phyloP scores from a whole-genome alignment of 2,113 vertebrate genomes.

The Esox niger region DNA sequence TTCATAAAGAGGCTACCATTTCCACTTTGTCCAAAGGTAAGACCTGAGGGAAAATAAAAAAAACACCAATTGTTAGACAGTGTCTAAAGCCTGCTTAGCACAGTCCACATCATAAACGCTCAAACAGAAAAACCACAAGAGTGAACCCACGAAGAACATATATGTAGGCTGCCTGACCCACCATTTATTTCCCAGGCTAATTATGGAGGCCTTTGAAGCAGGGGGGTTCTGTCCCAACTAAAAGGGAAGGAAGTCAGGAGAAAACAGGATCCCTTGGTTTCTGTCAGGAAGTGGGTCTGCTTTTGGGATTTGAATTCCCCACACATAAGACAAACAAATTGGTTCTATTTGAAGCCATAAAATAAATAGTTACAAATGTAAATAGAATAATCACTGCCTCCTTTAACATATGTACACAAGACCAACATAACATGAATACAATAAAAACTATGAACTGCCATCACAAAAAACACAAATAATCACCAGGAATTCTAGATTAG shows the following conservation, averaged over 20 bases:
- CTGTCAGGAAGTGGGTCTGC: background rate
- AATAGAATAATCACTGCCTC: no score
- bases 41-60: conserved; percentile 10
- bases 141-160: conserved; percentile 25
- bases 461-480: no score
- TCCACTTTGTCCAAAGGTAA: conserved; percentile 25
- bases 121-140: conserved; percentile 6
- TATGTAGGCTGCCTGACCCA: conserved; percentile 32
- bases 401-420: no score
- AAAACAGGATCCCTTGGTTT: conserved; percentile 1
- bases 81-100: background rate
- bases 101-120: background rate
- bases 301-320: background rate
- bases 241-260: conserved; percentile 48
- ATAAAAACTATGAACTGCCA: no score
- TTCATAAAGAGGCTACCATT: no score
- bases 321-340: background rate
- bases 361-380: no score
- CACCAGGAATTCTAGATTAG: no score
- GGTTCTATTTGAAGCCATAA: no score
- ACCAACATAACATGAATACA: no score
- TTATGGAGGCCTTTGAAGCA: conserved; percentile 34
- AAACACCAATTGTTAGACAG: conserved; percentile 1
- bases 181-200: conserved; percentile 42
- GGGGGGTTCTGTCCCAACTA: background rate